phyloP scores from a whole-genome alignment of 2,888 invertebrate genomes.

The Lacanobia oleracea region DNA sequence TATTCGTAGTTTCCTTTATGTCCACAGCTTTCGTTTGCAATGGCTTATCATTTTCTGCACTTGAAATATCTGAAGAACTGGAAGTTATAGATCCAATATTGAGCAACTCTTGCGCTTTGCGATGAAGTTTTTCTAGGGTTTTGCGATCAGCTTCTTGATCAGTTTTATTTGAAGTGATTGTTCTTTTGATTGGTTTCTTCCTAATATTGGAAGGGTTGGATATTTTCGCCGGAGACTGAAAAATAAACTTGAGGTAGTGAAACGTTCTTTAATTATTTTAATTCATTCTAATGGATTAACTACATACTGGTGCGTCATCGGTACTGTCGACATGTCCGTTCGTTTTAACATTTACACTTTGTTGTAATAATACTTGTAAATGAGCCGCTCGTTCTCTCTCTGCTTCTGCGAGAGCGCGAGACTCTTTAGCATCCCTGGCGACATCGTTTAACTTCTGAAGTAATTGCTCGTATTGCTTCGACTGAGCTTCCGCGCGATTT shows the following conservation, averaged over 20 bases:
- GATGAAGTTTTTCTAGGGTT: conserved; percentile 82
- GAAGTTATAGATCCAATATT: conserved; percentile 80
- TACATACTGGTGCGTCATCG: conserved; percentile 53
- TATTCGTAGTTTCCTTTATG: conserved; percentile 6
- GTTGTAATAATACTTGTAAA: conserved; percentile 77
- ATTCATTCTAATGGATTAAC: neutral
- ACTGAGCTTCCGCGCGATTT: conserved; percentile 80
- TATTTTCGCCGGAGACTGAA: conserved; percentile 55
- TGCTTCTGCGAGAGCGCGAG: conserved; percentile 77
- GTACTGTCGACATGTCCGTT: conserved; percentile 57
- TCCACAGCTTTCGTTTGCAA: conserved; percentile 47
- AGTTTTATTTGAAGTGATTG: conserved; percentile 60
- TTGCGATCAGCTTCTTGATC: conserved; percentile 72
- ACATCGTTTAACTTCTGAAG: conserved; percentile 82
- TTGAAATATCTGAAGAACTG: conserved; percentile 81
- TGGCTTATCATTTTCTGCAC: conserved; percentile 65
- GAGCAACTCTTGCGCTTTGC: conserved; percentile 85
- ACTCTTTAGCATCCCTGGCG: conserved; percentile 80
- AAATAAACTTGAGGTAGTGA: conserved; percentile 10
- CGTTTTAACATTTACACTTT: conserved; percentile 67
- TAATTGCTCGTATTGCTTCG: conserved; percentile 82
- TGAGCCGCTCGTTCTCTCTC: conserved; percentile 78
- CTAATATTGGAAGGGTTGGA: conserved; percentile 26
- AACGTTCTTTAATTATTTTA: neutral
- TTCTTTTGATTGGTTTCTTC: conserved; percentile 53